These are phyloP conservation scores for Argentina silus DNA, from an alignment of 2,797 vertebrate species.

Conservation along the genomic window DNA sequence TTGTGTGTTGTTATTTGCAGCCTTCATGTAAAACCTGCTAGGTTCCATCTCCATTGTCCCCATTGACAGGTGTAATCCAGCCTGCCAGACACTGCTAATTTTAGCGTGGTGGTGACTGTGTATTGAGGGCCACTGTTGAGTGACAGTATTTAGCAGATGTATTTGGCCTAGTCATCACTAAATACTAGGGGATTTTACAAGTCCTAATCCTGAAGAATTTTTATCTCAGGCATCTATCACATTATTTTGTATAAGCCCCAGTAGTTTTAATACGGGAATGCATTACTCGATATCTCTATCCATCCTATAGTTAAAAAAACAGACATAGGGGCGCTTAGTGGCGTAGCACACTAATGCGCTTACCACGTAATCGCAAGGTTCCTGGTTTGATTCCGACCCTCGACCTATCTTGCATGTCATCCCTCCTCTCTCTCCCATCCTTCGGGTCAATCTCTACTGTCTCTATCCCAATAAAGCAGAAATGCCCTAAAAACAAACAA, in stretches of 20 bases:
- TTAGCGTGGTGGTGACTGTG: constrained; percentile 22
- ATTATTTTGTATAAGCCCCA: neutral
- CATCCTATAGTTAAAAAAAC: neutral
- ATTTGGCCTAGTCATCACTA: neutral
- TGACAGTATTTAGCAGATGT: neutral
- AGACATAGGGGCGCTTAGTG: too few species aligned
- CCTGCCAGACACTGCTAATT: constrained; percentile 31
- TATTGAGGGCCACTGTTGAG: neutral
- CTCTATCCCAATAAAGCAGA: too few species aligned
- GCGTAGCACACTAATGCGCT: too few species aligned
- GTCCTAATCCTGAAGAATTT: neutral
- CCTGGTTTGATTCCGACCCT: too few species aligned
- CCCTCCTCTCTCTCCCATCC: too few species aligned
- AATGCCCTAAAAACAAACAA: too few species aligned
- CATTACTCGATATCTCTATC: neutral
- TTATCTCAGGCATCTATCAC: neutral
- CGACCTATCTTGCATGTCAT: too few species aligned
- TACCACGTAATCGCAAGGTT: too few species aligned
- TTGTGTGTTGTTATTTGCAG: constrained; percentile 22
- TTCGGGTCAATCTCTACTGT: too few species aligned
- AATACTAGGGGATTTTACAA: neutral
- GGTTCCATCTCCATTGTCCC: constrained; percentile 32
- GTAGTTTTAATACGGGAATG: neutral
- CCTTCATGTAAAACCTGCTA: constrained; percentile 10
- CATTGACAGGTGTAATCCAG: constrained; percentile 24